These are phyloP conservation scores for Thecocarcelia acutangulata DNA, from an alignment of 2,888 invertebrate genomes.

Conservation along the genomic window DNA sequence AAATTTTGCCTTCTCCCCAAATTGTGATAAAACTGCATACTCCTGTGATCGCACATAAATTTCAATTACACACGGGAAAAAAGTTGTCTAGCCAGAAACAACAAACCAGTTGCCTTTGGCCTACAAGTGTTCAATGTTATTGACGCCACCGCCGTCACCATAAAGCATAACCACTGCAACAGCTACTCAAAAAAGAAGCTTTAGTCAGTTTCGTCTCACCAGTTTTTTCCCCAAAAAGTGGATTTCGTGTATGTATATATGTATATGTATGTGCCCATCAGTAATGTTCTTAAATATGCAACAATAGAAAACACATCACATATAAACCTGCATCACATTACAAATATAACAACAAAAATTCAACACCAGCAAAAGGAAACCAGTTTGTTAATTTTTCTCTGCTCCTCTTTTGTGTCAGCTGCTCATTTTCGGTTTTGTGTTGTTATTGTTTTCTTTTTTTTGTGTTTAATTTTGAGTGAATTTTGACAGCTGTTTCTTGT, in stretches of 20 bases:
- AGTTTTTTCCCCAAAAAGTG: conserved; percentile 14
- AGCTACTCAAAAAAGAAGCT: conserved; percentile 15
- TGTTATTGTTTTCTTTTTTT: conserved; percentile 6
- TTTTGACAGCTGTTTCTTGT: conserved; percentile 60
- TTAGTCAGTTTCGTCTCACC: conserved; percentile 37
- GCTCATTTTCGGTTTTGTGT: conserved; percentile 41
- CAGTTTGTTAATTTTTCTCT: conserved; percentile 35
- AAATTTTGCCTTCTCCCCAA: background rate
- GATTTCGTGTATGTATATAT: background rate
- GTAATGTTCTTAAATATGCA: conserved; percentile 7
- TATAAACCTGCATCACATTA: conserved; percentile 15
- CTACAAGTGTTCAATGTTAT: conserved; percentile 63
- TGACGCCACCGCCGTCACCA: conserved; percentile 37
- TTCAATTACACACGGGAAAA: conserved; percentile 35
- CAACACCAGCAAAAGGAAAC: conserved; percentile 32
- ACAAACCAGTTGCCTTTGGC: conserved; percentile 69
- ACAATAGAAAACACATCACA: conserved; percentile 22
- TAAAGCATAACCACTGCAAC: conserved; percentile 28
- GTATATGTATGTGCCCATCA: background rate
- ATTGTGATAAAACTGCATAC: background rate
- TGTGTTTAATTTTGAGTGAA: conserved; percentile 22
- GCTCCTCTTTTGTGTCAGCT: conserved; percentile 61
- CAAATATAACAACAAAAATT: conserved; percentile 29
- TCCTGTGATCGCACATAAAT: conserved; percentile 14
- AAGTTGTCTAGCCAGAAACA: conserved; percentile 46